These are phyloP conservation scores for Protonibea diacanthus DNA, from an alignment of 2,797 vertebrate genomes.

Conservation along the genomic window DNA sequence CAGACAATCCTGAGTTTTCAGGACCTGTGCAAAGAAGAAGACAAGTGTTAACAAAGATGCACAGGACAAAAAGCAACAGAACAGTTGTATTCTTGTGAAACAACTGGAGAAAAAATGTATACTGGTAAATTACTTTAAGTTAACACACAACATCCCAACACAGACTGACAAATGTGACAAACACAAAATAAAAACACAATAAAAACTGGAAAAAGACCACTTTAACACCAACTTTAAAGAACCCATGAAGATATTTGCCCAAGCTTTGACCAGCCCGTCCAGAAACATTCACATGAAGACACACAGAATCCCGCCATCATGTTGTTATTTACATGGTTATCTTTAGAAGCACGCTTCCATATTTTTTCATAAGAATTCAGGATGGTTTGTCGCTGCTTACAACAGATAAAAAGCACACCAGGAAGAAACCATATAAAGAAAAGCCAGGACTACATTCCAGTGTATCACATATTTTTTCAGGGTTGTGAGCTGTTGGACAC, in stretches of 20 bases:
- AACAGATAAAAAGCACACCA: slow-evolving; percentile 19
- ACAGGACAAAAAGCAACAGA: neutral
- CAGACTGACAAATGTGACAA: neutral
- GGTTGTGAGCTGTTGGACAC: slow-evolving; percentile 4
- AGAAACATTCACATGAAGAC: slow-evolving; percentile 2
- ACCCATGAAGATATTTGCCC: neutral
- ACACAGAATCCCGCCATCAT: slow-evolving; percentile 38
- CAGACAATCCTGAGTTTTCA: slow-evolving; percentile 68
- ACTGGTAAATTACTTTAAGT: neutral
- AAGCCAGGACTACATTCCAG: slow-evolving; percentile 4
- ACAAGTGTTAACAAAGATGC: slow-evolving; percentile 4
- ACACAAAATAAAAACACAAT: neutral
- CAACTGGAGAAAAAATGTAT: neutral
- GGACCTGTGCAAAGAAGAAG: slow-evolving; percentile 66
- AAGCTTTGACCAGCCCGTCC: neutral
- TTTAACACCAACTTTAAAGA: slow-evolving; percentile 2
- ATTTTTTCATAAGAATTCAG: neutral
- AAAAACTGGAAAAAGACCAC: neutral
- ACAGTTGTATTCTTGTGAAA: no score
- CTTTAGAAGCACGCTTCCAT: neutral
- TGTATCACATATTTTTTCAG: neutral
- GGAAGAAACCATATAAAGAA: slow-evolving; percentile 12
- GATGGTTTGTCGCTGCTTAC: neutral
- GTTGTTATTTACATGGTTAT: neutral
- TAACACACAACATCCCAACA: neutral